Percentiles rank a stretch among this genome's conserved stretches.
phyloP scores from a whole-genome alignment of 1,140 invertebrate genomes.

The Macrobrachium rosenbergii region DNA sequence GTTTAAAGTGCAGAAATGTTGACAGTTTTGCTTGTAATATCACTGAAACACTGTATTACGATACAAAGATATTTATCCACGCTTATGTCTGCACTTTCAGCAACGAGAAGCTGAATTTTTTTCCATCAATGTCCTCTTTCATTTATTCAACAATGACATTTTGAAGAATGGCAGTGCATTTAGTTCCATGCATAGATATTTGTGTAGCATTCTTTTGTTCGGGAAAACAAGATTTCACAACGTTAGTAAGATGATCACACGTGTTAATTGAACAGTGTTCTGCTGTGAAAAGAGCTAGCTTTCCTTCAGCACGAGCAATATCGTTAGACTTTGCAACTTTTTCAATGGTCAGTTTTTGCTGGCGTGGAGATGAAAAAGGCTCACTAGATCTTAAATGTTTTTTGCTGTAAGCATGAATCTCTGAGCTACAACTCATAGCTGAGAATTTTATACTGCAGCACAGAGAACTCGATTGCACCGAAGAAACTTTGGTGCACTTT shows the following conservation, averaged over 20 bases:
- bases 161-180: neutral
- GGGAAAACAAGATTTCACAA: conserved; percentile 4
- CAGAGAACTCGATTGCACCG: too few species aligned
- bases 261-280: conserved; percentile 30
- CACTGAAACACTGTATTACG: conserved; percentile 21
- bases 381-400: too few species aligned
- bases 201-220: conserved; percentile 11
- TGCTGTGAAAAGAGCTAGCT: too few species aligned
- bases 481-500: too few species aligned
- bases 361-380: too few species aligned
- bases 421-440: too few species aligned
- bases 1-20: conserved; percentile 27
- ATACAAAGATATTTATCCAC: conserved; percentile 11
- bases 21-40: conserved; percentile 19
- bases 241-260: conserved; percentile 9
- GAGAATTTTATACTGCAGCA: too few species aligned
- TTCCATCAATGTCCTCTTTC: conserved; percentile 21
- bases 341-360: too few species aligned
- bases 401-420: too few species aligned
- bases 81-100: neutral
- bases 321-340: conserved; percentile 1
- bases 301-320: conserved; percentile 10
- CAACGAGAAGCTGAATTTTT: conserved; percentile 22
- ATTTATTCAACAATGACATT: conserved; percentile 12
- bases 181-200: too few species aligned